phyloP scores from a whole-genome alignment of 2,888 invertebrate species.

The Crocallis elinguaria region DNA sequence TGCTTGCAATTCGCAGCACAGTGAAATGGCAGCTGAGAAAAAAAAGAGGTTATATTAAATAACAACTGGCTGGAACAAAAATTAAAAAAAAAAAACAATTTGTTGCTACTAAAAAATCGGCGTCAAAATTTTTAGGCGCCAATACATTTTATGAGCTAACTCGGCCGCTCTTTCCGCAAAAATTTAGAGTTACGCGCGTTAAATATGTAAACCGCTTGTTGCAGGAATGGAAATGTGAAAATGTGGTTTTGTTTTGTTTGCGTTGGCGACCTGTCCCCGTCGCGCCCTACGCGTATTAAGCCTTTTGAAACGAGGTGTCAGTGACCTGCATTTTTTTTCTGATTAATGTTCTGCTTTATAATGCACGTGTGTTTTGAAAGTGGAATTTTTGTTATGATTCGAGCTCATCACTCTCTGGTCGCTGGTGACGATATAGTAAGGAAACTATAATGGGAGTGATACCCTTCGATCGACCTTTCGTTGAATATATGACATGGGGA shows the following conservation, averaged over 20 bases:
- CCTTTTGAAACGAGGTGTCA: slow-evolving; percentile 5
- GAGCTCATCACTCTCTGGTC: too few relatives aligned
- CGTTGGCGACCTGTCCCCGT: slow-evolving; percentile 8
- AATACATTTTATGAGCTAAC: neutral
- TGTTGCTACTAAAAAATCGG: too few relatives aligned
- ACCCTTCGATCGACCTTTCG: too few relatives aligned
- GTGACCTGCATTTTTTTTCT: neutral
- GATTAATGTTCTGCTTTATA: neutral
- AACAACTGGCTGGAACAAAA: too few relatives aligned
- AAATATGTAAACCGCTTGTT: slow-evolving; percentile 22
- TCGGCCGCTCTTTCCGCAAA: slow-evolving; percentile 4
- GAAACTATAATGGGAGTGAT: too few relatives aligned
- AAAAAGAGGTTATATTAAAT: too few relatives aligned
- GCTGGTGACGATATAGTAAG: too few relatives aligned
- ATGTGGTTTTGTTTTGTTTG: slow-evolving; percentile 16
- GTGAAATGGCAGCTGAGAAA: too few relatives aligned
- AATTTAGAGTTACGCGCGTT: slow-evolving; percentile 18
- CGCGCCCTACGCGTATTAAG: neutral
- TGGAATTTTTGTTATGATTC: neutral
- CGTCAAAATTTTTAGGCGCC: neutral
- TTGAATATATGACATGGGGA: too few relatives aligned
- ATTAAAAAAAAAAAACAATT: too few relatives aligned
- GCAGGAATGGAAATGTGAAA: slow-evolving; percentile 18
- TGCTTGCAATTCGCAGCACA: too few relatives aligned
- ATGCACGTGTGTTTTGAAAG: neutral